phyloP scores from a whole-genome alignment of 2,888 invertebrate species.

The Plagiodera versicolora region DNA sequence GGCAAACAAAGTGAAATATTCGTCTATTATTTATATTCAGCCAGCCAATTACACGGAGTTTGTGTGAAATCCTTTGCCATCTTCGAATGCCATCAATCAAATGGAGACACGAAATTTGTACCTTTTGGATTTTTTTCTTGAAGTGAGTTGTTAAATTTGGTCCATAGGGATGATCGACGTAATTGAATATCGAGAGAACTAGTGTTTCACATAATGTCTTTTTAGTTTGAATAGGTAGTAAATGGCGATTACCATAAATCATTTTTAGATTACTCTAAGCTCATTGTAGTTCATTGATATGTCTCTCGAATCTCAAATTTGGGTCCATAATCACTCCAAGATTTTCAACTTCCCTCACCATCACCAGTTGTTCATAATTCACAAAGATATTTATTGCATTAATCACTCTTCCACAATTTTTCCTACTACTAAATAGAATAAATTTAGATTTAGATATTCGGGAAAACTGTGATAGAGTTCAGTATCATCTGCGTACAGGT shows the following conservation, averaged over 20 bases:
- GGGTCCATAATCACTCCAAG: background rate
- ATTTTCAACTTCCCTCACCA: background rate
- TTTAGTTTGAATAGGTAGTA: too few relatives aligned
- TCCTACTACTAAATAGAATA: background rate
- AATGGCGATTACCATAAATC: background rate
- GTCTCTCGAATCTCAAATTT: background rate
- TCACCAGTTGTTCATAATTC: background rate
- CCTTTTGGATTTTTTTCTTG: too few relatives aligned
- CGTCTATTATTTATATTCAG: too few relatives aligned
- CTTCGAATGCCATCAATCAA: too few relatives aligned
- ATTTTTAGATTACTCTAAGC: background rate
- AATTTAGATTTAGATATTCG: slow-evolving; percentile 4
- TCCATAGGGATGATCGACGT: background rate
- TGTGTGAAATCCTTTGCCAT: too few relatives aligned
- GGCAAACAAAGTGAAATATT: too few relatives aligned
- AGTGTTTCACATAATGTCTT: too few relatives aligned
- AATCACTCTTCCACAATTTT: background rate
- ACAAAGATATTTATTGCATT: background rate
- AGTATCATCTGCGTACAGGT: too few relatives aligned
- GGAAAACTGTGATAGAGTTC: too few relatives aligned
- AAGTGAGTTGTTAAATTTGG: background rate
- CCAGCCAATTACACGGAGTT: too few relatives aligned
- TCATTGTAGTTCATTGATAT: background rate
- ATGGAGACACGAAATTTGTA: too few relatives aligned
- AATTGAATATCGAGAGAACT: too few relatives aligned